Conservation (phyloP, 2,113 vertebrate species). For the Gallinago undulata region DNA sequence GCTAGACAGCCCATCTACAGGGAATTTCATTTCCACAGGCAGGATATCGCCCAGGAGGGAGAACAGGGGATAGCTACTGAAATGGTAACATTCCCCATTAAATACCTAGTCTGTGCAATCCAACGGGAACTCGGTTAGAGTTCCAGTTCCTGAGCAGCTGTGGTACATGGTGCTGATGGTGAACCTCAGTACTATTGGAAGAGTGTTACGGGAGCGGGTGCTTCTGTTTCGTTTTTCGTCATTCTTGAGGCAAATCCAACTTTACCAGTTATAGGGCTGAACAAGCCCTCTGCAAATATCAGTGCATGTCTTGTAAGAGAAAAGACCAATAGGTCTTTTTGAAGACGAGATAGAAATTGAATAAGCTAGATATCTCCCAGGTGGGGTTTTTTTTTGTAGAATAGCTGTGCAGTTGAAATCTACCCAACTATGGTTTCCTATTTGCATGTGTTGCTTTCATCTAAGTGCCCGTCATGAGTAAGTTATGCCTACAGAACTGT, state of each 20-base stretch:
- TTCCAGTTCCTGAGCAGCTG: neutral
- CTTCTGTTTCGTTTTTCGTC: neutral
- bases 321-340: neutral
- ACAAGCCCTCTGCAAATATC: neutral
- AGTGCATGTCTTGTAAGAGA: neutral
- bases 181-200: neutral
- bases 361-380: neutral
- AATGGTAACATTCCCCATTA: neutral
- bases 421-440: neutral
- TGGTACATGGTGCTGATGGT: neutral
- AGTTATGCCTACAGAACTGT: neutral
- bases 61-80: fast-evolving
- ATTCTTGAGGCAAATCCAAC: neutral
- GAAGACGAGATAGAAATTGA: neutral
- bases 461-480: neutral
- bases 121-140: neutral
- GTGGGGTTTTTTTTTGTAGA: neutral
- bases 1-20: neutral
- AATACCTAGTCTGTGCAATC: neutral
- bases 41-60: neutral
- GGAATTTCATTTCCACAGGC: neutral
- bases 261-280: neutral
- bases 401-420: neutral
- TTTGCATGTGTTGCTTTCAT: neutral
- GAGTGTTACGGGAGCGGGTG: neutral